Evolutionary conservation across 2,888 invertebrate genomes (phyloP), one percentile per base, ranked within the genome.

Genomic region (Cheilosia grossa): DNA sequence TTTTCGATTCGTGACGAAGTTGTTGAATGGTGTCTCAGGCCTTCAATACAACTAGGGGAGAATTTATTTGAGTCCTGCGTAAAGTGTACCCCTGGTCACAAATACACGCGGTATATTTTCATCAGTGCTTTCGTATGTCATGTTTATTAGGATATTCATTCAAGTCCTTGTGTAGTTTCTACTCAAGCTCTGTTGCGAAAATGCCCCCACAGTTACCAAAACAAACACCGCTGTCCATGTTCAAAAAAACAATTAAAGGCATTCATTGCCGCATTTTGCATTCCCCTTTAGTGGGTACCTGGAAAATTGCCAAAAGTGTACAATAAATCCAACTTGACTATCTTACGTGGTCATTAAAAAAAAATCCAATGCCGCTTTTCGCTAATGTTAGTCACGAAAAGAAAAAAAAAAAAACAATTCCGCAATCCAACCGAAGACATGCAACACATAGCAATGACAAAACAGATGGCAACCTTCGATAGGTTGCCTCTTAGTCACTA

Each of bases 381-480:
- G 53, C 61, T 15, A 67, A 69, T 67, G 67, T 47, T 61, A 37
- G 61, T 61, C 59, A 67, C 53, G 44, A 69, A 61, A 40, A 7
- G 42, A 42, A 42, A 42, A 30, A 17, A 42, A n/a, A 58, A 17
- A 44, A 44, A 44, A 17, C n/a, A 19, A 77, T 77, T 77, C 37
- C 59, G 77, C 53, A 69, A 77, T 69, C 67, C 24, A 15, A 19
- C 4, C 15, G 10, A 53, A 44, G 19, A 33, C 44, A 17, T 49
- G 37, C n/a, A 54, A 17, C 67, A 61, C 53, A 37, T 27, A 42
- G 33, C 42, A 40, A 44, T 27, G 30, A 21, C 44, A 56, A 56
- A 64, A 40, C 4, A 67, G 75, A 67, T 75, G 40, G 59, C 30
- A 51, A 51, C 75, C 75, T 75, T 75, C 66, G 75, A 75, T 67